Conservation (phyloP, 2,888 invertebrate genomes). For the Xestia sexstrigata region DNA sequence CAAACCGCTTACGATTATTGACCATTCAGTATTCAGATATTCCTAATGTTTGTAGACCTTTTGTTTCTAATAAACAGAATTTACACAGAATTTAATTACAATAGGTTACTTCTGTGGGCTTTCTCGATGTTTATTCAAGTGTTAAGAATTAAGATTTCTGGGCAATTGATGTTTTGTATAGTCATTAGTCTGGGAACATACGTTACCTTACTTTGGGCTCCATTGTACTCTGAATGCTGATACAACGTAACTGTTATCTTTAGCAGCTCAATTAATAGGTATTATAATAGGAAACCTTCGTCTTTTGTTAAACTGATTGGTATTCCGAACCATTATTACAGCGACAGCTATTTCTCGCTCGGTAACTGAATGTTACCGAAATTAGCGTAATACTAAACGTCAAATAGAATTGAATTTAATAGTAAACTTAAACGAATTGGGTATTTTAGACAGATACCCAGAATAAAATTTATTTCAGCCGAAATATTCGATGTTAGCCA, state of each 20-base stretch:
- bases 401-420: conserved; percentile 36
- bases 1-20: not conserved
- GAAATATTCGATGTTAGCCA: conserved; percentile 24
- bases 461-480: conserved; percentile 16
- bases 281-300: conserved; percentile 51
- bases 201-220: conserved; percentile 16
- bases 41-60: not conserved
- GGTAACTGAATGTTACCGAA: conserved; percentile 20
- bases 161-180: conserved; percentile 17
- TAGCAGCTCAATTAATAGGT: conserved; percentile 45
- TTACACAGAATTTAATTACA: not conserved
- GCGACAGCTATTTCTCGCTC: conserved; percentile 40
- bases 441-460: conserved; percentile 18
- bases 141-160: conserved; percentile 26
- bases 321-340: conserved; percentile 38
- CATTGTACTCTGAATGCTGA: conserved; percentile 31
- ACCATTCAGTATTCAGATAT: not conserved
- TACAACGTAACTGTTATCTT: conserved; percentile 35
- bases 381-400: conserved; percentile 36
- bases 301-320: conserved; percentile 53
- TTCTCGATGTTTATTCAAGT: conserved; percentile 21
- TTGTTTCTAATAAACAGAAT: conserved; percentile 5
- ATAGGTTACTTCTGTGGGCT: not conserved
- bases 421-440: conserved; percentile 13
- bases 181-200: conserved; percentile 15